Base-by-base conservation (phyloP, 2,888 invertebrate genomes). In the Poecilobothrus nobilitatus region DNA sequence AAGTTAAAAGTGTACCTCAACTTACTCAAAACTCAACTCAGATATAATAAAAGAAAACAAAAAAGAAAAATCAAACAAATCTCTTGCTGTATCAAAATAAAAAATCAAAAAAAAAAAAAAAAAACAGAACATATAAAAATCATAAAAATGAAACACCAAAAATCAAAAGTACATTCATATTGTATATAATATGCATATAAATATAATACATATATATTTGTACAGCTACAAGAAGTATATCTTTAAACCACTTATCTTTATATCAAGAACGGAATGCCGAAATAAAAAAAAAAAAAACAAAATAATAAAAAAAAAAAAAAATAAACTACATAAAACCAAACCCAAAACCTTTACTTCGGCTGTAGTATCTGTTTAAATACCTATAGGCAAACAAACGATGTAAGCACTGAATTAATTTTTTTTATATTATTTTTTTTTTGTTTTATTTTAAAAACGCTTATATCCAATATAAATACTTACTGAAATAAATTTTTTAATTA, bases 231-330 rank as follows among this genome's bases (percentile, higher is more conserved):
- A 41, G 15, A 27, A 27, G 27, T 37, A 37, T 37, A 37, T 53
- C n/a, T 53, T 53, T 53, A 18, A 53, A 53, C 53, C 53, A 53
- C 53, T 53, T 53, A 53, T 53, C 53, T 53, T 53, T 53, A 53
- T 53, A 53, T 53, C 53, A 53, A 53, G 53, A 53, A 53, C 53
- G 53, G 53, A 53, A 53, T 53, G 53, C 53, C 53, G 53, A 53
- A 41, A 41, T 41, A 41, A 41, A 41, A 41, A 41, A 8, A 41
- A 41, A 2, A 41, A 41, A 41, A 41, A 9, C 4, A 41, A 41
- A 41, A 27, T n/a, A 27, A 27, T 4, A 27, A 27, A 27, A 27
- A 27, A 27, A 27, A 27, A 27, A 27, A 27, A 27, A 27, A 27
- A 4, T 27, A 27, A 27, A 27, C 27, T 27, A n/a, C n/a, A n/a